Evolutionary conservation across 2,113 vertebrate genomes (phyloP).

Genomic region (Urocolius indicus): DNA sequence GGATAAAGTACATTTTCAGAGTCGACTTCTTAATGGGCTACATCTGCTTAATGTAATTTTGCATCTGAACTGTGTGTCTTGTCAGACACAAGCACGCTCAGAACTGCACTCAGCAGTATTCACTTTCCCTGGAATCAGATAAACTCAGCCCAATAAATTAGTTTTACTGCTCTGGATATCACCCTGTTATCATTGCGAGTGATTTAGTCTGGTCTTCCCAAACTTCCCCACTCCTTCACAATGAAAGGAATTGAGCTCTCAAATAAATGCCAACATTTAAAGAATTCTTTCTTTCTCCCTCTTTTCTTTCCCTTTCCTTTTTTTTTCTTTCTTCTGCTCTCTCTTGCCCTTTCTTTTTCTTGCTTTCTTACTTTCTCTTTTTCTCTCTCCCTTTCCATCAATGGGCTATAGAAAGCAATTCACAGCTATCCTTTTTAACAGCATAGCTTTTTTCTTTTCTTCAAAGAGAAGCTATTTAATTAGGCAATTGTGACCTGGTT

Average conservation of each 20-base stretch:
- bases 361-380: fast-evolving
- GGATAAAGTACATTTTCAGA: constrained; percentile 40
- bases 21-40: constrained; percentile 60
- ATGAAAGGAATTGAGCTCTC: neutral
- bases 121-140: constrained; percentile 62
- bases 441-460: neutral
- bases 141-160: constrained; percentile 59
- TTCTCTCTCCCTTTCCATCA: neutral
- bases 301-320: no score
- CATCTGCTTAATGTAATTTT: constrained; percentile 70
- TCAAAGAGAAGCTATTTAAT: constrained; percentile 27
- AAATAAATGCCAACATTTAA: neutral
- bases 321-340: neutral
- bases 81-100: constrained; percentile 5
- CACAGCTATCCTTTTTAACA: neutral
- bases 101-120: constrained; percentile 22
- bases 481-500: neutral
- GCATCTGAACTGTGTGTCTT: constrained; percentile 31
- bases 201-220: constrained; percentile 52
- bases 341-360: neutral
- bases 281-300: neutral
- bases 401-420: neutral
- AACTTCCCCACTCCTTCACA: neutral
- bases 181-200: constrained; percentile 20
- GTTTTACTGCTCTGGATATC: constrained; percentile 4